A percentile compares a stretch with the other conserved stretches of the same genome.
These are phyloP conservation scores for Pantelozetes paolii DNA, from an alignment of 2,888 invertebrate species.

Conservation along the genomic window DNA sequence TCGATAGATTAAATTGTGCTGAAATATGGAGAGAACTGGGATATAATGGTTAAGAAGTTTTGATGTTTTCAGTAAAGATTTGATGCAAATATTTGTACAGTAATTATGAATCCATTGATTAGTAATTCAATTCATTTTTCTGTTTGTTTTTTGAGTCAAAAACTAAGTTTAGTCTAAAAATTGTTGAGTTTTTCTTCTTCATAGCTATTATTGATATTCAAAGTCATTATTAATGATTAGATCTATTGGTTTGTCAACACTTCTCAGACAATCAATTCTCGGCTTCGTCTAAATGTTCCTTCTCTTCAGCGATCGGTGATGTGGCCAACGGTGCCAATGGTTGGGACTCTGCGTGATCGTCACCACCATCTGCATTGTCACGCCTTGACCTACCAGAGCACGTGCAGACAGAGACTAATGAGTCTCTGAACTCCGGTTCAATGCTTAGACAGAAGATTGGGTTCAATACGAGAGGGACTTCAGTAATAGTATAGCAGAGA, in stretches of 20 bases:
- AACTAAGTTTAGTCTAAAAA: too few relatives aligned
- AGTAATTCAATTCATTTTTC: not conserved
- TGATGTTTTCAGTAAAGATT: not conserved
- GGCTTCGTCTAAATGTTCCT: slow-evolving; percentile 40
- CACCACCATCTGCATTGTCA: slow-evolving; percentile 28
- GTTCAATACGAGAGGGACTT: slow-evolving; percentile 39
- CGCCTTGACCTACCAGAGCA: slow-evolving; percentile 34
- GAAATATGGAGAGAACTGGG: not conserved
- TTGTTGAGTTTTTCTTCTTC: too few relatives aligned
- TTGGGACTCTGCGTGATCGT: slow-evolving; percentile 41
- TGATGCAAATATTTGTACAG: slow-evolving; percentile 4
- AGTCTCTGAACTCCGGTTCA: slow-evolving; percentile 40
- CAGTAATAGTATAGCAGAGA: slow-evolving; percentile 19
- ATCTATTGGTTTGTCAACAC: not conserved
- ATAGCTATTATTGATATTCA: too few relatives aligned
- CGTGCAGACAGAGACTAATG: slow-evolving; percentile 38
- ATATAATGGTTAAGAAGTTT: not conserved
- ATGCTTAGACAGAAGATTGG: slow-evolving; percentile 37
- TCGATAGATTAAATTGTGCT: slow-evolving; percentile 4
- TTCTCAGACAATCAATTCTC: slow-evolving; percentile 9
- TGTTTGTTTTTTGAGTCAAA: too few relatives aligned
- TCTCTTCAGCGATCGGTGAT: slow-evolving; percentile 41
- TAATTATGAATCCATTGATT: not conserved
- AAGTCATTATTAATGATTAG: not conserved
- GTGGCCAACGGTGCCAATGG: slow-evolving; percentile 42